A percentile compares a stretch with the other conserved stretches of the same genome.
These are phyloP conservation scores for Garrulus glandarius DNA, from an alignment of 2,797 vertebrate species.

Conservation along the genomic window DNA sequence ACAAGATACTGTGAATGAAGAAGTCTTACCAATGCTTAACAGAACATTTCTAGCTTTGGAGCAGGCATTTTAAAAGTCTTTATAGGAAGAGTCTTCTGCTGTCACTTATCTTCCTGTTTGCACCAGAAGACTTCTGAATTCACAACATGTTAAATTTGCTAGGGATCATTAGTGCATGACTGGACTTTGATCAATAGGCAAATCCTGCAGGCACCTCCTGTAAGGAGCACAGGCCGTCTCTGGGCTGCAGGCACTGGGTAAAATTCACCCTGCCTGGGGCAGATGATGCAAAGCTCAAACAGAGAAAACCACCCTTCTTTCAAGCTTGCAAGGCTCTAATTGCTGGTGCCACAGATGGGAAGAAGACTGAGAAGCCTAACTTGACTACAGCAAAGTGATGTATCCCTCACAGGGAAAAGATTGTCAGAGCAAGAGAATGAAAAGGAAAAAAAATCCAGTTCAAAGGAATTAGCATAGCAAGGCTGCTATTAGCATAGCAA, in stretches of 20 bases:
- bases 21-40: not conserved
- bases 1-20: not conserved
- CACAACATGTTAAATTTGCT: not conserved
- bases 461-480: not conserved
- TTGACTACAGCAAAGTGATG: not conserved
- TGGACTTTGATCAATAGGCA: not conserved
- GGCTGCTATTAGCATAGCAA: not conserved
- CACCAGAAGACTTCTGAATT: not conserved
- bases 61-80: not conserved
- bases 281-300: not conserved
- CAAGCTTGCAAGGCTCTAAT: not conserved
- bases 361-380: not conserved
- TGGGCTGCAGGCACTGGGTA: not conserved
- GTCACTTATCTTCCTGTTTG: not conserved
- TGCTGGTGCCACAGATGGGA: not conserved
- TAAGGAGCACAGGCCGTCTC: not conserved
- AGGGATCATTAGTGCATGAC: not conserved
- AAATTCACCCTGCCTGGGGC: not conserved
- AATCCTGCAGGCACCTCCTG: not conserved
- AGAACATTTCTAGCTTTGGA: not conserved
- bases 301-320: not conserved
- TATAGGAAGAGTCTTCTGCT: not conserved
- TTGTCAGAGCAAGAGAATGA: not conserved
- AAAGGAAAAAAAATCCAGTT: not conserved
- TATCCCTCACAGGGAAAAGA: not conserved